Conservation (phyloP, 2,797 vertebrate species). For the Pagetopsis macropterus region DNA sequence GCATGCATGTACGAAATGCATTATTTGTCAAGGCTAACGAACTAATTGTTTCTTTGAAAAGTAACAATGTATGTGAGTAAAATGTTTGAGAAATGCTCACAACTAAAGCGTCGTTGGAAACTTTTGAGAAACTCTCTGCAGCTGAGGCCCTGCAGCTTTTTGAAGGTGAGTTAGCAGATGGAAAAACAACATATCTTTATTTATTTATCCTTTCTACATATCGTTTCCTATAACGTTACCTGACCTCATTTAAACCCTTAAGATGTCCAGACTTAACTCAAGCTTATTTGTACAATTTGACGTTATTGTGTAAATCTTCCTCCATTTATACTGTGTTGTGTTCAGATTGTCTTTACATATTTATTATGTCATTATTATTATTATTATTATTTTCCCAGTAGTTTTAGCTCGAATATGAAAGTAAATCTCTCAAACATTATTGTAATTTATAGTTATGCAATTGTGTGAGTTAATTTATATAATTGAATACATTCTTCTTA, state of each 20-base stretch:
- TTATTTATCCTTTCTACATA: neutral
- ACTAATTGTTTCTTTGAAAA: neutral
- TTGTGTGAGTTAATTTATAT: neutral
- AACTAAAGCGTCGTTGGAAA: constrained; percentile 30
- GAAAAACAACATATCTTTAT: neutral
- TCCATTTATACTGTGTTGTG: neutral
- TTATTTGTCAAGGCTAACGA: neutral
- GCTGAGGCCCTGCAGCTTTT: constrained; percentile 56
- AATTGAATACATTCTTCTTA: neutral
- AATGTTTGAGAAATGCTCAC: neutral
- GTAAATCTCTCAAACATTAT: neutral
- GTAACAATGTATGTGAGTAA: neutral
- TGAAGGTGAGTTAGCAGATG: constrained; percentile 7
- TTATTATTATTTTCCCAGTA: neutral
- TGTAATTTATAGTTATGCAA: neutral
- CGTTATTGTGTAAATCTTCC: neutral
- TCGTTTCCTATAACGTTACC: neutral
- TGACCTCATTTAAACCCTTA: neutral
- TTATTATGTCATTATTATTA: neutral
- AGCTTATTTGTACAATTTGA: neutral
- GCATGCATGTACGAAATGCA: rapidly evolving
- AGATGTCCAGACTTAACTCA: neutral
- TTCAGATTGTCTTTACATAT: neutral
- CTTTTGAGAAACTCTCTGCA: constrained; percentile 40
- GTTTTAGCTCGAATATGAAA: neutral